These are phyloP conservation scores for Tetropium fuscum DNA, from an alignment of 2,888 invertebrate species.

Conservation along the genomic window DNA sequence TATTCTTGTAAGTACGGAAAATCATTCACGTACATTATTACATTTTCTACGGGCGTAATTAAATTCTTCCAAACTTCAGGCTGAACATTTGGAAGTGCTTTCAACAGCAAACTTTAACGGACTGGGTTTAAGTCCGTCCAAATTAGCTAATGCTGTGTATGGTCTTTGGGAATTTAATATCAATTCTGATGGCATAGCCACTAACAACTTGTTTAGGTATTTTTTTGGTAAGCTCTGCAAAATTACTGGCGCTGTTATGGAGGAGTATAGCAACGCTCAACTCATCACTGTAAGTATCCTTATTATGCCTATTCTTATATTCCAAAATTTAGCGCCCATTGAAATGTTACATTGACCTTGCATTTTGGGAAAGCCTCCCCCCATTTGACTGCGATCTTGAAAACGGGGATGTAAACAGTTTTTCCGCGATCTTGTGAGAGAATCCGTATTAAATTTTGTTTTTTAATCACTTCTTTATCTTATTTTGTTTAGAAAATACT, in stretches of 20 bases:
- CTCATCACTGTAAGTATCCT: constrained; percentile 39
- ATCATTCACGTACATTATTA: neutral
- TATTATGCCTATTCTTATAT: too few species aligned
- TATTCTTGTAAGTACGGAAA: constrained; percentile 25
- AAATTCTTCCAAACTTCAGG: too few species aligned
- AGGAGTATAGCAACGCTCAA: constrained; percentile 36
- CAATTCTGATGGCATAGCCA: constrained; percentile 21
- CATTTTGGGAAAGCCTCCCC: too few species aligned
- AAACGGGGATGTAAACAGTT: too few species aligned
- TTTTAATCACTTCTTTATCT: too few species aligned
- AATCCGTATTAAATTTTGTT: too few species aligned
- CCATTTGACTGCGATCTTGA: too few species aligned
- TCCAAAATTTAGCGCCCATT: constrained; percentile 9
- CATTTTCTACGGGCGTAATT: too few species aligned
- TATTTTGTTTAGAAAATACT: too few species aligned
- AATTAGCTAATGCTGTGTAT: constrained; percentile 28
- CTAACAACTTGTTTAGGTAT: constrained; percentile 46
- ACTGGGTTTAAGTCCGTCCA: constrained; percentile 14
- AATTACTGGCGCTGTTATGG: constrained; percentile 41
- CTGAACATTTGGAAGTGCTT: constrained; percentile 31
- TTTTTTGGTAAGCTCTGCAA: constrained; percentile 45
- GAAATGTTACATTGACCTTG: neutral
- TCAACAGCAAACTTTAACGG: constrained; percentile 31
- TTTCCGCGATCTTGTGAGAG: too few species aligned
- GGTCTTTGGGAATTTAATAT: constrained; percentile 32